phyloP scores from a whole-genome alignment of 2,888 invertebrate species.

The Abrostola tripartita region DNA sequence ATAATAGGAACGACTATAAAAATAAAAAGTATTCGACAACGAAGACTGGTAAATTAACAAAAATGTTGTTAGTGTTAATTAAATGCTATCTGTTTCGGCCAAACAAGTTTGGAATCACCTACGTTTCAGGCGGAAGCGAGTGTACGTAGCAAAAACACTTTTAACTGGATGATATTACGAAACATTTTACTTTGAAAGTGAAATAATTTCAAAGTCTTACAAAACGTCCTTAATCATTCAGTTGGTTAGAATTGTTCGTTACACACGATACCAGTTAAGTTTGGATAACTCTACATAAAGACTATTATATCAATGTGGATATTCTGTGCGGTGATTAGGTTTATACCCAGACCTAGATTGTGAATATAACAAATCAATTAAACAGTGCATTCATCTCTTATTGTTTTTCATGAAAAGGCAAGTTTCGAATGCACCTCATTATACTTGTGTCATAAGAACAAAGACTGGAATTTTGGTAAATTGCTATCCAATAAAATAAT shows the following conservation, averaged over 20 bases:
- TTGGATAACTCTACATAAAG: slow-evolving; percentile 50
- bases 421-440: slow-evolving; percentile 24
- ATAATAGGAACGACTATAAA: too few relatives aligned
- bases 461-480: slow-evolving; percentile 8
- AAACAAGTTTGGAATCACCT: slow-evolving; percentile 76
- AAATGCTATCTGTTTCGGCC: slow-evolving; percentile 76
- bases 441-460: slow-evolving; percentile 20
- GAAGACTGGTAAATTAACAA: slow-evolving; percentile 58
- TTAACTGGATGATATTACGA: slow-evolving; percentile 59
- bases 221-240: slow-evolving; percentile 76
- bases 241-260: slow-evolving; percentile 70
- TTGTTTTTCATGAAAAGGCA: slow-evolving; percentile 13
- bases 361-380: slow-evolving; percentile 12
- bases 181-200: slow-evolving; percentile 63
- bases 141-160: slow-evolving; percentile 59
- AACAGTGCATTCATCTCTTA: slow-evolving; percentile 17
- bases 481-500: not conserved
- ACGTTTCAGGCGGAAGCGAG: slow-evolving; percentile 67
- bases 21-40: not conserved
- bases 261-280: slow-evolving; percentile 58
- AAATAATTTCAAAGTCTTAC: slow-evolving; percentile 67
- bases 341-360: slow-evolving; percentile 8
- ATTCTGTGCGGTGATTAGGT: slow-evolving; percentile 12
- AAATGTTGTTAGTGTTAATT: slow-evolving; percentile 73
- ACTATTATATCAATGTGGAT: slow-evolving; percentile 41